A percentile compares a stretch with the other conserved stretches of the same genome.
These are phyloP conservation scores for Hirtodrosophila confusa DNA, from an alignment of 2,888 invertebrate genomes.

Conservation along the genomic window DNA sequence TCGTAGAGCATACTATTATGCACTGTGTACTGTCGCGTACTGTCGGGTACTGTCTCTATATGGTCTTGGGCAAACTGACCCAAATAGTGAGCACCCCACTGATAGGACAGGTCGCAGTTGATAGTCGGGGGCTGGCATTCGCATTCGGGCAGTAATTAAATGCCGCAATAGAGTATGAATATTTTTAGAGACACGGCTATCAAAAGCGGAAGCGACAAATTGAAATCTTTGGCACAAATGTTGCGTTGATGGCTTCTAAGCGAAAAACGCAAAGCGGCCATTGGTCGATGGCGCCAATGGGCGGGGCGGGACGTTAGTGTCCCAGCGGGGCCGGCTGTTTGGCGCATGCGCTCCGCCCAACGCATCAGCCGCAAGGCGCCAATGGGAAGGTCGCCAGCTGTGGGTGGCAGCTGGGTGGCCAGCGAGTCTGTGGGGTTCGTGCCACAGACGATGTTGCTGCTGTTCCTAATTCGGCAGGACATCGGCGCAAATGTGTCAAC, in stretches of 20 bases:
- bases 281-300: conserved; percentile 46
- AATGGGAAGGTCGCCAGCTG: conserved; percentile 55
- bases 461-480: conserved; percentile 27
- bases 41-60: no score
- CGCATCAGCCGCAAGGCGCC: conserved; percentile 39
- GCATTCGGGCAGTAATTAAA: conserved; percentile 36
- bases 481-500: not conserved
- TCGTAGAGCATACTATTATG: not conserved
- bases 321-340: conserved; percentile 9
- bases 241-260: conserved; percentile 10
- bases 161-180: conserved; percentile 22
- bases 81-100: conserved; percentile 44
- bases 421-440: conserved; percentile 6
- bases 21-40: conserved; percentile 1
- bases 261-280: conserved; percentile 56
- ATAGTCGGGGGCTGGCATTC: conserved; percentile 4
- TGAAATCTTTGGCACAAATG: conserved; percentile 30
- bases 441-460: conserved; percentile 16
- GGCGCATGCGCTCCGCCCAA: conserved; percentile 44
- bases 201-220: conserved; percentile 47
- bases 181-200: conserved; percentile 44
- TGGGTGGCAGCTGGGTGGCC: conserved; percentile 41
- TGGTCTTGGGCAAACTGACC: conserved; percentile 51
- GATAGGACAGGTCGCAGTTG: conserved; percentile 54
- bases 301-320: conserved; percentile 3